phyloP scores from a whole-genome alignment of 2,888 invertebrate species.

The Micoletzkya japonica region DNA sequence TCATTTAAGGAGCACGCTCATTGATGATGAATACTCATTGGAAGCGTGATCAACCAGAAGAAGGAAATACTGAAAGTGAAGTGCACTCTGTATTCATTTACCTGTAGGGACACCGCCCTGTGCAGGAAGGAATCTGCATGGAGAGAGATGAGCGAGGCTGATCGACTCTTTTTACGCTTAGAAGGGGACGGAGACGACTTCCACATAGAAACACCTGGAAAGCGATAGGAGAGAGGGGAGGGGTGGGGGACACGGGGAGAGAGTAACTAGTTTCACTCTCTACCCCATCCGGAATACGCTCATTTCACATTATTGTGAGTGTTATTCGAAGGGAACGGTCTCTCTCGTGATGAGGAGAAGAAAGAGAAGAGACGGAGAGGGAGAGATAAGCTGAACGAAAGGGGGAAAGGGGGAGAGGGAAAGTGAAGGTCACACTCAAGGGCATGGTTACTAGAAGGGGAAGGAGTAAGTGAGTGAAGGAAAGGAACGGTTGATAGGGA shows the following conservation, averaged over 20 bases:
- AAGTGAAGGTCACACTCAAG: background rate
- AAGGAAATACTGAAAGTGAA: too few species aligned
- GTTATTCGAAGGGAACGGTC: slow-evolving; percentile 13
- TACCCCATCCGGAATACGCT: background rate
- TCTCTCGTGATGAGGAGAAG: slow-evolving; percentile 12
- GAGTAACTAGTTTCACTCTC: background rate
- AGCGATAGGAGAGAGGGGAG: slow-evolving; percentile 1
- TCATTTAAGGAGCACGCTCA: background rate
- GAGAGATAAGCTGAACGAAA: background rate
- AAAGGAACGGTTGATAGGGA: slow-evolving; percentile 9
- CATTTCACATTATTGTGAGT: background rate
- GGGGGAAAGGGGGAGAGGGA: background rate
- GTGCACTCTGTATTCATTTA: too few species aligned
- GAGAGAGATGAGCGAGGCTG: slow-evolving; percentile 9
- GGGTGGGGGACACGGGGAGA: background rate
- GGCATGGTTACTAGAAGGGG: background rate
- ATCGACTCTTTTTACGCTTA: background rate
- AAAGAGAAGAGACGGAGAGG: slow-evolving; percentile 4
- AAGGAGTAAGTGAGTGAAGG: background rate
- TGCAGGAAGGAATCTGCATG: slow-evolving; percentile 19
- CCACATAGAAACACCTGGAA: slow-evolving; percentile 23
- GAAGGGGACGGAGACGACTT: slow-evolving; percentile 24
- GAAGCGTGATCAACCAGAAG: background rate
- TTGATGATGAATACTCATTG: background rate
- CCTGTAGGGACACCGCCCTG: slow-evolving; percentile 26